These are phyloP conservation scores for Trachurus trachurus DNA, from an alignment of 2,797 vertebrate species.

Conservation along the genomic window DNA sequence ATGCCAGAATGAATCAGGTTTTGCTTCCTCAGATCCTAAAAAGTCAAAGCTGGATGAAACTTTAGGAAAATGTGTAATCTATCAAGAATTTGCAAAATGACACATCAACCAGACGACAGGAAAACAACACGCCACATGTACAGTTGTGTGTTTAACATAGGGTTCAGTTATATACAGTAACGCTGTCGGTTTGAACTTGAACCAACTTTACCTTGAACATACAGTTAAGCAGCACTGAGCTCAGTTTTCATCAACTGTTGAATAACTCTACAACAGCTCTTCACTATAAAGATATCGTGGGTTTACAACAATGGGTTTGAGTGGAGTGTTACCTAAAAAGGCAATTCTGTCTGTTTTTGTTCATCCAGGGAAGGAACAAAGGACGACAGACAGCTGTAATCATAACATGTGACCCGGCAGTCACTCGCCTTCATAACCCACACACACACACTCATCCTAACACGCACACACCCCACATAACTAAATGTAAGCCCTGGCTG, in stretches of 20 bases:
- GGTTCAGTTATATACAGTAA: no score
- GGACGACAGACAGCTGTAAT: conserved; percentile 41
- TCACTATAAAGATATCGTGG: no score
- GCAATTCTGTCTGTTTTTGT: conserved; percentile 14
- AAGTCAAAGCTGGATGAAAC: no score
- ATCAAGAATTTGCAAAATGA: no score
- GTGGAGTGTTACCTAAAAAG: background rate
- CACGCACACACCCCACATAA: background rate
- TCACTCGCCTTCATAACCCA: conserved; percentile 7
- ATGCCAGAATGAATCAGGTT: no score
- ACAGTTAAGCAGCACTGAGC: background rate
- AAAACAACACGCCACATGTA: no score
- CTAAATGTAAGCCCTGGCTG: background rate
- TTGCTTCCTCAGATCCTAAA: no score
- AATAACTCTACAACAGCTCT: background rate
- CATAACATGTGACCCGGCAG: conserved; percentile 36
- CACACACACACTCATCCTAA: conserved; percentile 1
- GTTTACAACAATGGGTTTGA: background rate
- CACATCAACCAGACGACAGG: no score
- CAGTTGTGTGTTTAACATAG: no score
- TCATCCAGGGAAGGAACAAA: conserved; percentile 45
- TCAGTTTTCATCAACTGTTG: background rate
- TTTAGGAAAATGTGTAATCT: no score
- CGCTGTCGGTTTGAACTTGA: background rate
- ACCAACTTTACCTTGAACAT: background rate